Evolutionary conservation across 1,140 invertebrate species (phyloP).

Genomic region (Monomorium pharaonis): DNA sequence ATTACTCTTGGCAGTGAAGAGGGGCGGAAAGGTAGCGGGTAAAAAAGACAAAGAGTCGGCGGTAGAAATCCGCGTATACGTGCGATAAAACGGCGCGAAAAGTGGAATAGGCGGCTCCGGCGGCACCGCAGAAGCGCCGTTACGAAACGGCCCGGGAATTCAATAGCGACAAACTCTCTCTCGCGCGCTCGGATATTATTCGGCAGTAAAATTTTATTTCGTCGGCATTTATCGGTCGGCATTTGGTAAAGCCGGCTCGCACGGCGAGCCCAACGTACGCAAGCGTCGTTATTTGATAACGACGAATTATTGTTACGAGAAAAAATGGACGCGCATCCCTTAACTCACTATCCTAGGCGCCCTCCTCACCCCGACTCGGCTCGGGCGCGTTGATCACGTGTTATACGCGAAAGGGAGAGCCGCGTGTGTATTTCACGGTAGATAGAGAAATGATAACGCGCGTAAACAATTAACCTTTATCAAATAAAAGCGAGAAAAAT

Average conservation of each 20-base stretch:
- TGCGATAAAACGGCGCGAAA: constrained; percentile 32
- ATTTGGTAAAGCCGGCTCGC: constrained; percentile 60
- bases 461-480: constrained; percentile 29
- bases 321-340: constrained; percentile 75
- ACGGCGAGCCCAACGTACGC: constrained; percentile 23
- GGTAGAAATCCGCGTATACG: constrained; percentile 40
- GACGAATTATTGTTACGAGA: constrained; percentile 85
- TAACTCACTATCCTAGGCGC: background rate
- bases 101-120: constrained; percentile 24
- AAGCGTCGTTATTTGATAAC: constrained; percentile 83
- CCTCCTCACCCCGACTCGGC: background rate
- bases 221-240: constrained; percentile 82
- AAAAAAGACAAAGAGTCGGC: constrained; percentile 25
- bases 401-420: constrained; percentile 1
- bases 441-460: constrained; percentile 23
- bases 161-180: constrained; percentile 83
- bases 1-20: background rate
- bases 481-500: background rate
- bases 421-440: constrained; percentile 1
- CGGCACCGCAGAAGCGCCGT: constrained; percentile 12
- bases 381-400: constrained; percentile 21
- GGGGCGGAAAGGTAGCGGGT: background rate
- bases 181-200: constrained; percentile 80
- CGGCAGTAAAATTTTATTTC: constrained; percentile 85
- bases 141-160: constrained; percentile 80